A percentile compares a stretch with the other conserved stretches of the same genome.
Conservation (phyloP, 2,888 invertebrate genomes). For the Volucella inflata region DNA sequence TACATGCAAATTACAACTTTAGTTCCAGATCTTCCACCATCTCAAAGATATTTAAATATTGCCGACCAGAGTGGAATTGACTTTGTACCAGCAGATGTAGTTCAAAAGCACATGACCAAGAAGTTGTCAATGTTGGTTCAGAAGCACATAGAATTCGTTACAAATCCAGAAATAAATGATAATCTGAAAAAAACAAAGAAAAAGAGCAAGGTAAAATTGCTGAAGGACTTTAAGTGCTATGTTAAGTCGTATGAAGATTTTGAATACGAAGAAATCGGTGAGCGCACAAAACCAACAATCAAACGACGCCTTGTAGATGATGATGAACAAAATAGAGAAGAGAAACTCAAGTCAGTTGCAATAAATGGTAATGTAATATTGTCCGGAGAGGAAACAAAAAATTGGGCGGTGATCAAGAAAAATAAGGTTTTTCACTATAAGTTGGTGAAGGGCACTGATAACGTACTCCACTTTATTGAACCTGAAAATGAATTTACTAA, state of each 20-base stretch:
- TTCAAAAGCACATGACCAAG: slow-evolving; percentile 78
- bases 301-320: slow-evolving; percentile 76
- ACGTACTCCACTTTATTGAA: slow-evolving; percentile 74
- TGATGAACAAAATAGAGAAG: slow-evolving; percentile 29
- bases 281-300: slow-evolving; percentile 77
- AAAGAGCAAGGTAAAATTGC: slow-evolving; percentile 76
- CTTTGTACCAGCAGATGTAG: slow-evolving; percentile 77
- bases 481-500: slow-evolving; percentile 78
- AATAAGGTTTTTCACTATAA: slow-evolving; percentile 78
- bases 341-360: slow-evolving; percentile 60
- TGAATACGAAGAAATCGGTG: slow-evolving; percentile 76
- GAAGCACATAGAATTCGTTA: slow-evolving; percentile 77
- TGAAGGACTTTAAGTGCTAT: slow-evolving; percentile 78
- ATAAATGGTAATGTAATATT: slow-evolving; percentile 77
- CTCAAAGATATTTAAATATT: slow-evolving; percentile 77
- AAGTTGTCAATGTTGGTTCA: slow-evolving; percentile 77
- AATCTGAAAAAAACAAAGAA: slow-evolving; percentile 11
- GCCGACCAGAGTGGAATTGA: slow-evolving; percentile 71
- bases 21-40: slow-evolving; percentile 70
- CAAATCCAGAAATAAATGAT: neutral
- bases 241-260: slow-evolving; percentile 78
- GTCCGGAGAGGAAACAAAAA: slow-evolving; percentile 74
- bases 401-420: slow-evolving; percentile 77
- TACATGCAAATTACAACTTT: neutral
- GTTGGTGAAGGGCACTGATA: slow-evolving; percentile 52